Evolutionary conservation across 2,888 invertebrate genomes (phyloP).

Genomic region (Apamea anceps): DNA sequence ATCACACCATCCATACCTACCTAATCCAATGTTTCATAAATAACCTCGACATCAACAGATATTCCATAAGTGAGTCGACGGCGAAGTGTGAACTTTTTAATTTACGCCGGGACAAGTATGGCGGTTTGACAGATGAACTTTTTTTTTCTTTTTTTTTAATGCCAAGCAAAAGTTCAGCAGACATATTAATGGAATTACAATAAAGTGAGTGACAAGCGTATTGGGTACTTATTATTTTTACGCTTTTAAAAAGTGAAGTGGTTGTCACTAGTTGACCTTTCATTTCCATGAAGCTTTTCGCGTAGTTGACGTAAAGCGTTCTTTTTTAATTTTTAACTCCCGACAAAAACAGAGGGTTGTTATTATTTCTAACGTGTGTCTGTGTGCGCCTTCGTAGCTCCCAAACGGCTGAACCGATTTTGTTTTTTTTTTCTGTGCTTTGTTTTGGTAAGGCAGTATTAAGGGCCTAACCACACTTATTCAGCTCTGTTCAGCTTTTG

Average conservation of each 20-base stretch:
- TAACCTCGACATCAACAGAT: slow-evolving; percentile 33
- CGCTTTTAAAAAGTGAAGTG: background rate
- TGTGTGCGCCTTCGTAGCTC: too few relatives aligned
- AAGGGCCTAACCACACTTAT: too few relatives aligned
- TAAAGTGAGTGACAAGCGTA: slow-evolving; percentile 34
- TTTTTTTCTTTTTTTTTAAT: slow-evolving; percentile 46
- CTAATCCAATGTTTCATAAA: background rate
- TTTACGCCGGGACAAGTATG: slow-evolving; percentile 68
- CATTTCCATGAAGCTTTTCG: background rate
- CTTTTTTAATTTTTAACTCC: background rate
- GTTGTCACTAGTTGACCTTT: background rate
- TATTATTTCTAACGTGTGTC: too few relatives aligned
- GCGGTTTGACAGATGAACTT: slow-evolving; percentile 67
- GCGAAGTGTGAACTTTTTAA: slow-evolving; percentile 72
- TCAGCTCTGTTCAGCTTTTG: too few relatives aligned
- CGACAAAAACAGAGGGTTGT: too few relatives aligned
- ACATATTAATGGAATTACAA: slow-evolving; percentile 48
- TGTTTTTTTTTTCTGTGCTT: too few relatives aligned
- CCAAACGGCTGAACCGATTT: too few relatives aligned
- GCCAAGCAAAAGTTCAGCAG: slow-evolving; percentile 31
- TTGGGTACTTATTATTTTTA: slow-evolving; percentile 11
- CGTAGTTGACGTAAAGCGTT: background rate
- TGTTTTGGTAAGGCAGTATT: background rate
- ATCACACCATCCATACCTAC: background rate
- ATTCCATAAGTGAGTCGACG: slow-evolving; percentile 53